Conservation (phyloP, 2,888 invertebrate species). For the Reticulitermes lucifugus region DNA sequence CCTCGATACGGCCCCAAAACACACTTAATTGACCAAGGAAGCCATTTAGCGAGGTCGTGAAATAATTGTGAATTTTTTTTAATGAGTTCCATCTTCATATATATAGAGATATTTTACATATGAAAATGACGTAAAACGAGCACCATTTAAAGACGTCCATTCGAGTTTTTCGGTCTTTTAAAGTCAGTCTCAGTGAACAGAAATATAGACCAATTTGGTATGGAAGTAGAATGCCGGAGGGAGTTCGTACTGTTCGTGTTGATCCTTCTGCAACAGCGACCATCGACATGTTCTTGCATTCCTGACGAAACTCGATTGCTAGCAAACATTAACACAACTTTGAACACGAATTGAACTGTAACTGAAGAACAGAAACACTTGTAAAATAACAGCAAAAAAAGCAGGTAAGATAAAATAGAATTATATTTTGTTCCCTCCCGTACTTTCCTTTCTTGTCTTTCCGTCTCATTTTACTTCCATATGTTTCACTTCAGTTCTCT, state of each 20-base stretch:
- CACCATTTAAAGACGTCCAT: background rate
- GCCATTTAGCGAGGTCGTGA: no score
- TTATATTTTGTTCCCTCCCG: no score
- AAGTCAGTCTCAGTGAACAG: background rate
- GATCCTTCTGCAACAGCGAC: background rate
- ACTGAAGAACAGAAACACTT: no score
- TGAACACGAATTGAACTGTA: background rate
- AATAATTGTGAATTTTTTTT: background rate
- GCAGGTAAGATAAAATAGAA: no score
- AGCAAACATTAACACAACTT: background rate
- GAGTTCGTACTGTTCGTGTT: background rate
- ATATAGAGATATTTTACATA: background rate
- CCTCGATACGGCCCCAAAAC: no score
- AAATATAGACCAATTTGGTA: constrained; percentile 1
- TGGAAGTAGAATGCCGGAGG: background rate
- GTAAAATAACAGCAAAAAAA: no score
- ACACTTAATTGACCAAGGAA: no score
- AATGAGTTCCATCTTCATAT: background rate
- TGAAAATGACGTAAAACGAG: background rate
- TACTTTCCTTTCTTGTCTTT: no score
- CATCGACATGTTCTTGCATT: background rate
- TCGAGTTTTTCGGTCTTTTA: constrained; percentile 10
- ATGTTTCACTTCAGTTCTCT: no score
- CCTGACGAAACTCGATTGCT: background rate
- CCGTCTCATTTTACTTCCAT: no score